Base-by-base conservation (phyloP, 2,113 vertebrate genomes). In the Rhinopomastus cyanomelas region DNA sequence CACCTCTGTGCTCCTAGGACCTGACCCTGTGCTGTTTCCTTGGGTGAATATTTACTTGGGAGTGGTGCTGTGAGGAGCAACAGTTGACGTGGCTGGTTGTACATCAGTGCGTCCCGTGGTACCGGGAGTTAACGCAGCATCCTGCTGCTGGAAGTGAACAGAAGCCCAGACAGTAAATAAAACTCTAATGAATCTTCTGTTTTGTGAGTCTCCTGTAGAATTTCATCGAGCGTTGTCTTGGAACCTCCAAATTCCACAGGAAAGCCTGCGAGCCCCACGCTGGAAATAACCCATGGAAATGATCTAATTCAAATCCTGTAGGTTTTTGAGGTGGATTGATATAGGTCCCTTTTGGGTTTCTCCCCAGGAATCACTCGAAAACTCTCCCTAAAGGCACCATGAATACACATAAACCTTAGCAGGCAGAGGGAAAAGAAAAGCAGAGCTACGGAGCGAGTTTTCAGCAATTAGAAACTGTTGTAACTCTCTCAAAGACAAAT, bases 341-440 rank as follows among this genome's bases (percentile, higher is more conserved):
- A 39, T 72, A 75, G 85, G 53, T 93, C 72, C 55, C 81, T 57
- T 69, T 51, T 75, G 82, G 46, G 21, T 89, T 89, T 81, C 53
- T 88, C 82, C 85, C 64, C 64, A 64, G 66, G 72, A 90, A 90
- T 87, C 67, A 32, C 75, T 73, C 5, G 56, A 61, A 90, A 84
- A 73, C 76, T 73, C 66, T 5, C 76, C 88, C 73, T 76, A 53
- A 87, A 85, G 80, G 55, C 48, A 29, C 69, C 52, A 39, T 39
- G 87, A 86, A 77, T 74, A 30, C 25, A 25, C 85, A 51, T 34
- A 88, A 84, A 77, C 79, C 76, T 84, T 39, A 65, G 61, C 25
- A 46, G 67, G 71, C 39, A 49, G 51, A 23, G 69, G 42, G n/a
- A 89, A 82, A 89, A 81, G 73, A 76, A 88, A 86, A 94, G n/a